These are phyloP conservation scores for Apogon hyalosoma DNA, from an alignment of 2,797 vertebrate species.

Conservation along the genomic window DNA sequence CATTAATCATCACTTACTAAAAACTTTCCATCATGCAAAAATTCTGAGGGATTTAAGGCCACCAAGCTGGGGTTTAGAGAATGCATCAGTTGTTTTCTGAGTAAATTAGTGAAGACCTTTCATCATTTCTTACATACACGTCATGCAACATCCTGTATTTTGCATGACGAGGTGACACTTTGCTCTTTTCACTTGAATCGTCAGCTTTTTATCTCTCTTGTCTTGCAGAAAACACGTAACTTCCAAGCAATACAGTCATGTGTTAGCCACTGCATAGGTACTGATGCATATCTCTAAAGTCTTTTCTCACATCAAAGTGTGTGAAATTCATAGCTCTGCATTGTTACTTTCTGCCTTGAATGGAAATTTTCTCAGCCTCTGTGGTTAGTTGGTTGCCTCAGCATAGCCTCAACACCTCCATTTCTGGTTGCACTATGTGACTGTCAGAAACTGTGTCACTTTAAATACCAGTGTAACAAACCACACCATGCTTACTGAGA, in stretches of 20 bases:
- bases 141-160: slow-evolving; percentile 31
- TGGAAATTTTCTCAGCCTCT: slow-evolving; percentile 54
- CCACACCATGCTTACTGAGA: not conserved
- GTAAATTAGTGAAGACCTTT: not conserved
- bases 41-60: slow-evolving; percentile 16
- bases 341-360: slow-evolving; percentile 59
- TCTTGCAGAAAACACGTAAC: slow-evolving; percentile 6
- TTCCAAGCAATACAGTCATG: slow-evolving; percentile 22
- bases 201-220: slow-evolving; percentile 1
- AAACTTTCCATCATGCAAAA: slow-evolving; percentile 16
- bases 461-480: slow-evolving; percentile 47
- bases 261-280: slow-evolving; percentile 21
- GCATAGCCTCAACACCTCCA: slow-evolving; percentile 8
- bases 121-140: not conserved
- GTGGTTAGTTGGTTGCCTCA: slow-evolving; percentile 37
- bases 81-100: not conserved
- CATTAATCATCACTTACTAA: slow-evolving; percentile 32
- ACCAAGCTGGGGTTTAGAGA: slow-evolving; percentile 2
- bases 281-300: slow-evolving; percentile 39
- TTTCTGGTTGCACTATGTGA: slow-evolving; percentile 25
- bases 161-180: not conserved
- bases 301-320: slow-evolving; percentile 20
- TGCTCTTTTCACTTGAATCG: slow-evolving; percentile 41
- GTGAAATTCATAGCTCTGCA: slow-evolving; percentile 18
- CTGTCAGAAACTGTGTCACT: slow-evolving; percentile 37